Evolutionary conservation across 1,140 invertebrate species (phyloP).

Genomic region (Diploscapter pachys): DNA sequence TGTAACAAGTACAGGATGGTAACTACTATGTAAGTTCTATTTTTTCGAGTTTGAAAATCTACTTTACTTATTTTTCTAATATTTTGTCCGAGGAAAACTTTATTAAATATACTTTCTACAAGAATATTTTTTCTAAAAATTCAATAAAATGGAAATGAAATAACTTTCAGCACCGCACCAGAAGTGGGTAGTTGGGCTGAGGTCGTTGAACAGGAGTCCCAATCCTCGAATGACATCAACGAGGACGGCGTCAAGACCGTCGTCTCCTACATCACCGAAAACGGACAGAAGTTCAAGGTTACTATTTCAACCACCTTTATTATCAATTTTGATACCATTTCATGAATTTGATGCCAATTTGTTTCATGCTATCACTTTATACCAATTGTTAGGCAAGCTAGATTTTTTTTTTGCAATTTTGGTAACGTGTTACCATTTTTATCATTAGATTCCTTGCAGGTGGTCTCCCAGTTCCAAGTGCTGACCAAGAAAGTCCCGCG

Average conservation of each 20-base stretch:
- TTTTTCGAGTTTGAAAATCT: background rate
- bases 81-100: background rate
- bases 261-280: slow-evolving; percentile 85
- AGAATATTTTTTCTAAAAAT: background rate
- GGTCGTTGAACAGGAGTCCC: slow-evolving; percentile 37
- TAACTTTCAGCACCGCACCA: slow-evolving; percentile 17
- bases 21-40: background rate
- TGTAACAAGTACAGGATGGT: too few species aligned
- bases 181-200: slow-evolving; percentile 41
- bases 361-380: too few species aligned
- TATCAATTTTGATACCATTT: background rate
- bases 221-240: slow-evolving; percentile 61
- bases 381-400: too few species aligned
- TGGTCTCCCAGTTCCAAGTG: slow-evolving; percentile 79
- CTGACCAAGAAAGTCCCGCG: slow-evolving; percentile 86
- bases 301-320: slow-evolving; percentile 41
- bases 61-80: background rate
- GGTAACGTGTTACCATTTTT: background rate
- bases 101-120: background rate
- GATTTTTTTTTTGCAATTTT: background rate
- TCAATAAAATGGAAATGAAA: too few species aligned
- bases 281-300: slow-evolving; percentile 79
- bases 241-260: slow-evolving; percentile 83
- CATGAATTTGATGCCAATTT: background rate
- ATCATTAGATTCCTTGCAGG: slow-evolving; percentile 7